Percentiles rank a stretch among this genome's conserved stretches.
Conservation (phyloP, 2,113 vertebrate genomes). For the Boulengerochromis microlepis region DNA sequence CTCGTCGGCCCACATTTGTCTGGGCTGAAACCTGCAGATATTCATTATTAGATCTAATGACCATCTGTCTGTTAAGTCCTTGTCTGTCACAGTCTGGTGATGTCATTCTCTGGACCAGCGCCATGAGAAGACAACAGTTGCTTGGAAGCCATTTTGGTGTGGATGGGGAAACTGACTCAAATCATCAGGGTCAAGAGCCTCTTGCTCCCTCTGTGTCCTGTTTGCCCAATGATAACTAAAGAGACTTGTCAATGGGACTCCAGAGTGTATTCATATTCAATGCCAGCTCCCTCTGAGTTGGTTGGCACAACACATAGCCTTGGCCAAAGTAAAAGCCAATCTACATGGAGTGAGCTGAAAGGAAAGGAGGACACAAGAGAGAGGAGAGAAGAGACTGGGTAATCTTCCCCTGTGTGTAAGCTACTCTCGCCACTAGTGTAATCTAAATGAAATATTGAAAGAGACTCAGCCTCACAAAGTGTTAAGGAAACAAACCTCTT, state of each 20-base stretch:
- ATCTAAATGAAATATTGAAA: slow-evolving; percentile 33
- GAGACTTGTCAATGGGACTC: slow-evolving; percentile 48
- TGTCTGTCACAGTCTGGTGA: slow-evolving; percentile 46
- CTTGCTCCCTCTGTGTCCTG: slow-evolving; percentile 24
- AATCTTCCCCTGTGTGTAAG: neutral
- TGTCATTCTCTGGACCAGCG: slow-evolving; percentile 9
- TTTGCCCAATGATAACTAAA: slow-evolving; percentile 32
- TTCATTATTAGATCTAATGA: slow-evolving; percentile 64
- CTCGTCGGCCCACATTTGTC: slow-evolving; percentile 23
- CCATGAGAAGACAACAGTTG: slow-evolving; percentile 31
- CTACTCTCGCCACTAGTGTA: neutral
- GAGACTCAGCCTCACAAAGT: neutral
- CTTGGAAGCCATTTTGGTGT: neutral
- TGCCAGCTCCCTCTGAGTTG: slow-evolving; percentile 45
- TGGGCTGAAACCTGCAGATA: slow-evolving; percentile 45
- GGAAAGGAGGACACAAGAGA: slow-evolving; percentile 1
- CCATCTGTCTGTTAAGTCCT: slow-evolving; percentile 64
- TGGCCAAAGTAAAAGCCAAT: slow-evolving; percentile 44
- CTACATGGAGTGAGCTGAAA: slow-evolving; percentile 36
- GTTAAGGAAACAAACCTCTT: neutral
- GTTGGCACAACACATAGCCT: slow-evolving; percentile 19
- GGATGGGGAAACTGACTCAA: neutral
- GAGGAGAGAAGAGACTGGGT: neutral
- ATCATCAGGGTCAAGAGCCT: slow-evolving; percentile 42
- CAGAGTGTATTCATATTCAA: slow-evolving; percentile 37